Conservation (phyloP, 2,113 vertebrate genomes). For the Felis catus region DNA sequence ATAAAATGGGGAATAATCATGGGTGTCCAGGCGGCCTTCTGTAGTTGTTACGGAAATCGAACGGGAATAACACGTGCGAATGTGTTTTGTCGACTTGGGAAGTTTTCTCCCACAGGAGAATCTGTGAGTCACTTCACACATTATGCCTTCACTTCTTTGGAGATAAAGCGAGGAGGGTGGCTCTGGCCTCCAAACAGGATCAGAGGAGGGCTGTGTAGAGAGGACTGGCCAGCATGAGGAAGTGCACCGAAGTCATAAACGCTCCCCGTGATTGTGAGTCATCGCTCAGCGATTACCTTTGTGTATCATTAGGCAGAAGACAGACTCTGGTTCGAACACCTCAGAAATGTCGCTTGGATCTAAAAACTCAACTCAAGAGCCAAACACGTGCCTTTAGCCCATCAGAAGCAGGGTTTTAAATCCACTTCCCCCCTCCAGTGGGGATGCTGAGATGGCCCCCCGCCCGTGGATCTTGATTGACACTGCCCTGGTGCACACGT, state of each 20-base stretch:
- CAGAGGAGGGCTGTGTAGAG: neutral
- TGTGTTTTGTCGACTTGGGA: neutral
- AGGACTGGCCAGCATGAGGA: neutral
- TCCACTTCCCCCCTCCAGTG: rapidly evolving
- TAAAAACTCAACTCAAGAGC: neutral
- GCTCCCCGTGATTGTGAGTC: rapidly evolving
- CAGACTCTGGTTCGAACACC: neutral
- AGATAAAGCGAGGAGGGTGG: neutral
- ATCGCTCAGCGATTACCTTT: neutral
- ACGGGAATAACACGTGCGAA: neutral
- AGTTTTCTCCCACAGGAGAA: neutral
- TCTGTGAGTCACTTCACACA: neutral
- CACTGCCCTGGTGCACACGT: neutral
- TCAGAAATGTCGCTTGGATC: neutral
- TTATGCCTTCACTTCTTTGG: neutral
- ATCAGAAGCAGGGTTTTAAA: neutral
- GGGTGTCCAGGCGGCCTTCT: neutral
- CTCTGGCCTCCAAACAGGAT: neutral
- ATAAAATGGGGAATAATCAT: neutral
- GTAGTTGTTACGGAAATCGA: neutral
- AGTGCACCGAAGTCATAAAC: neutral
- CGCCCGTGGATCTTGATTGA: neutral
- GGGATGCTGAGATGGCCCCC: neutral
- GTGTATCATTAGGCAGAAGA: neutral
- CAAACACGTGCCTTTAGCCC: neutral